These are phyloP conservation scores for Chironomus riparius DNA, from an alignment of 2,888 invertebrate genomes.

Conservation along the genomic window DNA sequence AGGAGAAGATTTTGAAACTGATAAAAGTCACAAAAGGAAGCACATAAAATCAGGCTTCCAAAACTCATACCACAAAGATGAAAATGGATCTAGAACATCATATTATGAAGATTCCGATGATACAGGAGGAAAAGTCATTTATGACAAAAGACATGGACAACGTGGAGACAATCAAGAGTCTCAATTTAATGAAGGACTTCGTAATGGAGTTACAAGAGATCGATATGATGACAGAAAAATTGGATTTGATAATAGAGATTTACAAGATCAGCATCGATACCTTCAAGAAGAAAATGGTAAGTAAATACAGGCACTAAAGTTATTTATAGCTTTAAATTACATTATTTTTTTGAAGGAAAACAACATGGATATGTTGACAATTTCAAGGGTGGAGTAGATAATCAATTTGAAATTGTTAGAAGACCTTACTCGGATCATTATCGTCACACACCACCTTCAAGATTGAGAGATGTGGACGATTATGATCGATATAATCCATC, in stretches of 20 bases:
- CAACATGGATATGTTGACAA: slow-evolving; percentile 15
- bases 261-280: slow-evolving; percentile 25
- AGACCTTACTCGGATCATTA: slow-evolving; percentile 9
- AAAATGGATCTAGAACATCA: slow-evolving; percentile 58
- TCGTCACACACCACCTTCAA: background rate
- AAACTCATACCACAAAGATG: slow-evolving; percentile 61
- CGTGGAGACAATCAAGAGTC: slow-evolving; percentile 27
- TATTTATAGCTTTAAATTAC: background rate
- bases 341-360: background rate
- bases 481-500: slow-evolving; percentile 5
- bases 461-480: background rate
- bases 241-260: slow-evolving; percentile 26
- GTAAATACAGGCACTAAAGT: too few relatives aligned
- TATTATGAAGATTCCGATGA: slow-evolving; percentile 55
- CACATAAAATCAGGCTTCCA: slow-evolving; percentile 58
- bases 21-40: slow-evolving; percentile 54
- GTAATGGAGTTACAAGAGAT: slow-evolving; percentile 27
- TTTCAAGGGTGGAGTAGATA: background rate
- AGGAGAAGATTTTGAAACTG: slow-evolving; percentile 31
- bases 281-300: slow-evolving; percentile 28
- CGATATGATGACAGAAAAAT: slow-evolving; percentile 26
- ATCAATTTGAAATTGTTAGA: slow-evolving; percentile 5
- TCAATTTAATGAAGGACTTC: slow-evolving; percentile 25
- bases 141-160: slow-evolving; percentile 32
- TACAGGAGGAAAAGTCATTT: slow-evolving; percentile 39